Evolutionary conservation across 2,888 invertebrate species (phyloP).

Genomic region (Tholera decimalis): DNA sequence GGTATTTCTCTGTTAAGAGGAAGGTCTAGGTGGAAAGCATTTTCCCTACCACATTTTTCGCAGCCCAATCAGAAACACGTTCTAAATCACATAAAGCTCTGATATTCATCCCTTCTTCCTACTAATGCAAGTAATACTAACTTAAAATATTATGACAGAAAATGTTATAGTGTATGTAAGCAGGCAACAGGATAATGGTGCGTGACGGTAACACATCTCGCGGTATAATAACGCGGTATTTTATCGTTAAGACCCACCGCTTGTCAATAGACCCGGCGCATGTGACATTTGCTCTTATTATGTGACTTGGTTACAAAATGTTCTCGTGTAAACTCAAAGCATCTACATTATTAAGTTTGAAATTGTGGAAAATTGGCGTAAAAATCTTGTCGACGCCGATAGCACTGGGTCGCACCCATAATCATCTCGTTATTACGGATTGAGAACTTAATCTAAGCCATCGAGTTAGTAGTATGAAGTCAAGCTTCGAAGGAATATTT

Average conservation of each 20-base stretch:
- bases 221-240: slow-evolving; percentile 62
- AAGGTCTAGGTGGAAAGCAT: too few relatives aligned
- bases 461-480: slow-evolving; percentile 24
- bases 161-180: slow-evolving; percentile 21
- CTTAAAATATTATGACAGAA: slow-evolving; percentile 11
- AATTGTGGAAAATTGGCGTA: slow-evolving; percentile 43
- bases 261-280: slow-evolving; percentile 65
- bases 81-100: background rate
- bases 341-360: slow-evolving; percentile 37
- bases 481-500: slow-evolving; percentile 41
- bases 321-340: slow-evolving; percentile 40
- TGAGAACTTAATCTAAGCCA: slow-evolving; percentile 44
- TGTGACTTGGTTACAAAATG: slow-evolving; percentile 64
- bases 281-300: slow-evolving; percentile 63
- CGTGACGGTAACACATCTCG: slow-evolving; percentile 49
- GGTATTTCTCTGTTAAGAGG: too few relatives aligned
- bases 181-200: slow-evolving; percentile 39
- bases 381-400: slow-evolving; percentile 27
- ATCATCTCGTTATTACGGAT: slow-evolving; percentile 49
- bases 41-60: too few relatives aligned
- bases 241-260: slow-evolving; percentile 65
- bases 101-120: background rate
- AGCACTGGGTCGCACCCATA: slow-evolving; percentile 17
- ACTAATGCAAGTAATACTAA: slow-evolving; percentile 5
- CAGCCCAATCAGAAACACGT: background rate